Evolutionary conservation across 2,888 invertebrate genomes (phyloP).

Genomic region (Drosophila ezoana): DNA sequence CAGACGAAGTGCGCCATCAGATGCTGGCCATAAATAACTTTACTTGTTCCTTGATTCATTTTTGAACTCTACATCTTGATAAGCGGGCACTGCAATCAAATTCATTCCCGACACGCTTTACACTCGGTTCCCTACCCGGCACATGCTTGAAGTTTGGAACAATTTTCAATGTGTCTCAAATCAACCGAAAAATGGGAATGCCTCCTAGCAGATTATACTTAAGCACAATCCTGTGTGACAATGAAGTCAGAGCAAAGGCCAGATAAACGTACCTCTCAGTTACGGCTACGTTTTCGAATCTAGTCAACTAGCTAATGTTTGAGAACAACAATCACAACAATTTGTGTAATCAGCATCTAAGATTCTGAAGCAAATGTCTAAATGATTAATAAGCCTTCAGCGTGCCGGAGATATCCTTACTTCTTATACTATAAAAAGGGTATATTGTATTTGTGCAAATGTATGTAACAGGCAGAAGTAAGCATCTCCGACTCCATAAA

Average conservation of each 20-base stretch:
- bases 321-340: too few species aligned
- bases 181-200: conserved; percentile 38
- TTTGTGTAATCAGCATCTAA: too few species aligned
- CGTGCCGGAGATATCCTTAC: too few species aligned
- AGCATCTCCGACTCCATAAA: too few species aligned
- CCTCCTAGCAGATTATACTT: conserved; percentile 64
- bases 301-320: too few species aligned
- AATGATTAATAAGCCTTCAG: too few species aligned
- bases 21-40: conserved; percentile 48
- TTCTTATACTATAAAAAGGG: too few species aligned
- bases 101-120: conserved; percentile 16
- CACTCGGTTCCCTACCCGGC: conserved; percentile 4
- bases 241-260: conserved; percentile 22
- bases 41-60: conserved; percentile 50
- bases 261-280: conserved; percentile 47
- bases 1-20: conserved; percentile 49
- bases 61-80: conserved; percentile 64
- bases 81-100: conserved; percentile 35
- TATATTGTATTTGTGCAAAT: too few species aligned
- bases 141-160: conserved; percentile 13
- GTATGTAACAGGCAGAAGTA: too few species aligned
- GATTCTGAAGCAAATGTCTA: too few species aligned
- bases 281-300: too few species aligned
- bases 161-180: conserved; percentile 57
- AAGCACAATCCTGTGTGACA: conserved; percentile 30